Base-by-base conservation (phyloP, 2,797 vertebrate species). In the Anguilla anguilla region DNA sequence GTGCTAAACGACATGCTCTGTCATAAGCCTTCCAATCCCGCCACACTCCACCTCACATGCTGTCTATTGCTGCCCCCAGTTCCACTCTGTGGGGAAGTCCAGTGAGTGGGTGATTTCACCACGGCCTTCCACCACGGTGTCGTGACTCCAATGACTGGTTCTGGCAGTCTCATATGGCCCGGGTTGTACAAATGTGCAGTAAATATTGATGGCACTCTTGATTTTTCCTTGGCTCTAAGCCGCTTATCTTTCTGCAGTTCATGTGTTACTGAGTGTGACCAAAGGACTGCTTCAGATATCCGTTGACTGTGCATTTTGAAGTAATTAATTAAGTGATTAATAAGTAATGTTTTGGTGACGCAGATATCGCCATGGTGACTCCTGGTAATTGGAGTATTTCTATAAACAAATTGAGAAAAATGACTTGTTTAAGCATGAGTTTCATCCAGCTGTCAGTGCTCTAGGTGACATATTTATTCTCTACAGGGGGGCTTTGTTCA, bases 1-100 rank as follows among this genome's bases (percentile, higher is more conserved):
- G 92, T 92, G 92, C 93, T 93, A 95, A 95, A 93, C 95, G 93
- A 93, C 93, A 93, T 91, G 94, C 92, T 93, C 92, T 95, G 95
- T 95, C 95, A 95, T 43, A 93, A 92, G 93, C 94, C 90, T 90
- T 90, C 94, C 93, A 91, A 91, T 85, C 89, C 93, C 92, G 94
- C 39, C 43, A 46, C 28, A 6, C 39, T 43, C 39, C 77, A 67
- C 72, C 72, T 77, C 72, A 43, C 72, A 31, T 25, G 43, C 92
- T 93, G 93, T 92, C 93, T 92, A 87, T 19, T 64, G 91, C 69
- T 92, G 92, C 93, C 92, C 91, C 88, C 88, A 82, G 86, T 87
- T 93, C 93, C 93, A 92, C 3, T n/a, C 87, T 51, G 86, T 46
- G 55, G 53, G 86, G 89, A 61, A 90, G 88, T 91, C 91, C 89